Base-by-base conservation (phyloP, 2,888 invertebrate genomes). In the Amiota minor region DNA sequence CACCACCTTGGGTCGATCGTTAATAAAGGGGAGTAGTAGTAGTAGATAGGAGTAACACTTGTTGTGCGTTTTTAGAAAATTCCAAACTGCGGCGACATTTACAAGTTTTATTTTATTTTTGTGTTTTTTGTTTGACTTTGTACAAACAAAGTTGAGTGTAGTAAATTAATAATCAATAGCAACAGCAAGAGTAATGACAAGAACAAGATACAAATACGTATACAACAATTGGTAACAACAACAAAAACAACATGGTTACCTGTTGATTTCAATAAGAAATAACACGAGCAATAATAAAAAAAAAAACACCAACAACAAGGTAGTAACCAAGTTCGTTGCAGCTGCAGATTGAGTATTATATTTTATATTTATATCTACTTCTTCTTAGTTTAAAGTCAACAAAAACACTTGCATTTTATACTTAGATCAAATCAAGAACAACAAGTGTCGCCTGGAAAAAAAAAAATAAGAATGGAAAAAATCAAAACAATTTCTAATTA, bases 31-130 rank as follows among this genome's bases (percentile, higher is more conserved):
- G 53, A n/a, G n/a, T 50, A n/a, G 53, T 12, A n/a, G 53, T 50
- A 50, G 12, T 12, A 2, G 53, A n/a, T 50, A 12, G 53, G 53
- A n/a, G 53, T n/a, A 50, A 50, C 20, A 12, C 59, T n/a, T 59
- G n/a, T n/a, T 50, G 67, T 68, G 67, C 67, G 67, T 68, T 53
- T 23, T 18, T 16, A 45, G 35, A n/a, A 68, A 68, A 68, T 68
- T 68, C 67, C 67, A 68, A 50, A 68, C 67, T 68, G 23, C 35
- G 35, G 35, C 50, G 67, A 68, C 67, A 68, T 68, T 68, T 68
- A 68, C 67, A 68, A 68, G 67, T 35, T 35, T 35, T 2, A 23
- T 23, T 23, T 23, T 23, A 2, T 23, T 2, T 23, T 23, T 23
- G 1, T 2, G 35, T 35, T 35, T 35, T 35, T 6, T 35, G 67